These are phyloP conservation scores for Zosterops borbonicus DNA, from an alignment of 2,113 vertebrate genomes.

Conservation along the genomic window DNA sequence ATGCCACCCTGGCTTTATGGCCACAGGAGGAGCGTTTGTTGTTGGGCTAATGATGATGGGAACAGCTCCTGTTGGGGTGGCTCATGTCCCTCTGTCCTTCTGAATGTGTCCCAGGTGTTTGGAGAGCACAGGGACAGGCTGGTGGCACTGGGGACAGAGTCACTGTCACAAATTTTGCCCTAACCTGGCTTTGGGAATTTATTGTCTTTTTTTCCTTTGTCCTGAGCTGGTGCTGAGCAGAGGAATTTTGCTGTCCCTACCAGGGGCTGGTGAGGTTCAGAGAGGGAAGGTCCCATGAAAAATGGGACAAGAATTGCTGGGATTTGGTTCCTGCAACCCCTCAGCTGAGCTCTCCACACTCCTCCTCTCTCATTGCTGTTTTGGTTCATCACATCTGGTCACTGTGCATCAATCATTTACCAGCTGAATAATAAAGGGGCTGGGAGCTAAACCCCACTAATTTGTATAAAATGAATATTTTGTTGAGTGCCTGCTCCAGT, in stretches of 20 bases:
- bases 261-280: neutral
- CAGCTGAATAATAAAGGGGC: neutral
- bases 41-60: neutral
- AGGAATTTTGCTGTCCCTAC: neutral
- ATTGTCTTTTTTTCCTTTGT: neutral
- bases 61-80: neutral
- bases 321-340: neutral
- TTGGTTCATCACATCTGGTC: neutral
- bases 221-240: neutral
- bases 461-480: neutral
- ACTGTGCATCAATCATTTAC: neutral
- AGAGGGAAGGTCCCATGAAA: neutral
- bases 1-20: constrained; percentile 18
- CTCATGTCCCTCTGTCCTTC: neutral
- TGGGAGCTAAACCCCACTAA: neutral
- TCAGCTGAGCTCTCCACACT: neutral
- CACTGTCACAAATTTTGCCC: neutral
- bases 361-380: neutral
- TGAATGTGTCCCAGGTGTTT: rapidly evolving
- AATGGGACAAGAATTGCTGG: neutral
- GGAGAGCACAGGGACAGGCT: neutral
- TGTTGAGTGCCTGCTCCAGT: neutral
- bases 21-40: neutral
- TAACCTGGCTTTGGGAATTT: neutral
- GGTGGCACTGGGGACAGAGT: neutral